Conservation (phyloP, 2,797 vertebrate species). For the Pempheris klunzingeri region DNA sequence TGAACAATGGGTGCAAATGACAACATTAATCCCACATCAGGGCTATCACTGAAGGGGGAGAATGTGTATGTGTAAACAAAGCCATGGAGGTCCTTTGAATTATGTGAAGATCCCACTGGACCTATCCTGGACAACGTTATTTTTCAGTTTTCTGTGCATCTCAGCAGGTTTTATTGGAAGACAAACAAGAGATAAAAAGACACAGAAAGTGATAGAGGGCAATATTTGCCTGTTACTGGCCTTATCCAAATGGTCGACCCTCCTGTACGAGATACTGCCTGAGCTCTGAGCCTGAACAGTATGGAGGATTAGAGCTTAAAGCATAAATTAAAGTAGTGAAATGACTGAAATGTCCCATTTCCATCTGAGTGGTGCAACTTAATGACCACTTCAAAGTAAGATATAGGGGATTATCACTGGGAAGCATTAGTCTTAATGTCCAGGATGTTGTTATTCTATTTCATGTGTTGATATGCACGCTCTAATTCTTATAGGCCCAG, state of each 20-base stretch:
- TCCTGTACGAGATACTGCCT: conserved; percentile 13
- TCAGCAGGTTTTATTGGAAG: conserved; percentile 24
- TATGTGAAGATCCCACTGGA: conserved; percentile 21
- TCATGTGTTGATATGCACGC: conserved; percentile 51
- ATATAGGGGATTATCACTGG: conserved; percentile 48
- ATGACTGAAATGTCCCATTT: conserved; percentile 59
- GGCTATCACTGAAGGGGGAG: conserved; percentile 41
- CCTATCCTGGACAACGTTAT: conserved; percentile 14
- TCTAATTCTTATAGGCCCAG: conserved; percentile 44
- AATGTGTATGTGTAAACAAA: conserved; percentile 57
- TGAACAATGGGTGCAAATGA: conserved; percentile 60
- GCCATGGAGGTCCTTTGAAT: conserved; percentile 52
- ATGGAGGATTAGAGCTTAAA: conserved; percentile 40
- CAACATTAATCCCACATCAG: conserved; percentile 62
- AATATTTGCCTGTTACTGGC: not conserved
- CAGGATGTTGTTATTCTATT: conserved; percentile 45
- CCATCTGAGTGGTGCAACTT: conserved; percentile 52
- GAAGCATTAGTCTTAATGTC: conserved; percentile 59
- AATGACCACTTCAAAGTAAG: conserved; percentile 57
- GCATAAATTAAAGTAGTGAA: conserved; percentile 54
- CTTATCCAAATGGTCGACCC: conserved; percentile 13
- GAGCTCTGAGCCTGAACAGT: conserved; percentile 28
- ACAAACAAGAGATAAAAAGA: conserved; percentile 16
- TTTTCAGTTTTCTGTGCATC: conserved; percentile 29
- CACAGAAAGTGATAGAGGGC: not conserved